Evolutionary conservation across 2,797 vertebrate species (phyloP), one percentile per base, ranked within the genome.

Genomic region (Chaunax sp.): DNA sequence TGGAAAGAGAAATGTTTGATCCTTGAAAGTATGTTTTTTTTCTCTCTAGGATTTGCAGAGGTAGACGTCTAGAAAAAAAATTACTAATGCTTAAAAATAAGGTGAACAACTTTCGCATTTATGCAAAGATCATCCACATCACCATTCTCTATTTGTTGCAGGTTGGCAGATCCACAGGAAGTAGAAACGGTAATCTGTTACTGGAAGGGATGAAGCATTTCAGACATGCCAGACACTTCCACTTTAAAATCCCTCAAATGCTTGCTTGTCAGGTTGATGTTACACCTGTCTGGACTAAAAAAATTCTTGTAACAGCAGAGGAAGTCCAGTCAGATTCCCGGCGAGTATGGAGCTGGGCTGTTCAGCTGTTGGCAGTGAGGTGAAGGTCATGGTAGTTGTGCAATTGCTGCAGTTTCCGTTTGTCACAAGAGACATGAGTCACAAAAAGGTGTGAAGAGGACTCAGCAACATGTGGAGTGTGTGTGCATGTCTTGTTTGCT

Each of bases 381-480:
- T 83, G 78, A 90, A 88, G 75, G 88, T 87, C 70, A 66, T 2
- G 11, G 41, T 23, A n/a, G 46, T 40, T 46, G 58, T 58, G 56
- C 52, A 86, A 79, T 81, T 80, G 83, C 78, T 74, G 62, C 57
- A 63, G 58, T 22, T 45, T 18, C 70, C 68, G 76, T 68, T 44
- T 78, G 74, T 77, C 68, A 71, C 64, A 69, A 45, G 71, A 76
- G 64, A 67, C 50, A 19, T 49, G 69, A 61, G 70, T 79, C 54
- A 73, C 69, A 22, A 19, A 69, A 45, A 18, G 52, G 68, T 64
- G 71, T 79, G 54, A 74, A 72, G 70, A 61, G 52, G 77, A 52
- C 58, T 69, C 25, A 28, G 51, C 20, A 64, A 71, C 54, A 80
- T 69, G 61, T 73, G 37, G n/a, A 7, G 44, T 41, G 57, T 60